Percentiles rank a stretch among this genome's conserved stretches.
Conservation (phyloP, 2,888 invertebrate species). For the Nymphalis urticae region DNA sequence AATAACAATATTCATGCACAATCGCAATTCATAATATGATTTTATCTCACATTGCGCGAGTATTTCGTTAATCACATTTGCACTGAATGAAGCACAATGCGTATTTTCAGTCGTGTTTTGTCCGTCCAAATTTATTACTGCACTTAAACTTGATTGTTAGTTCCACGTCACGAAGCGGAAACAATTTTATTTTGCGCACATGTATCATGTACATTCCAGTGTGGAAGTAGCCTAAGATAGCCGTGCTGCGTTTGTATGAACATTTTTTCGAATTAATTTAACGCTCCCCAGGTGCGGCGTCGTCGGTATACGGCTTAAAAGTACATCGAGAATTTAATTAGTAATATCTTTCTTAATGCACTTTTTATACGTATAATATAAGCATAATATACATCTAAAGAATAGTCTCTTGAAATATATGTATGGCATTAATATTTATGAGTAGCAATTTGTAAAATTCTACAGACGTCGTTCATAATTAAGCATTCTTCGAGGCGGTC, state of each 20-base stretch:
- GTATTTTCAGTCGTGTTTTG: conserved; percentile 44
- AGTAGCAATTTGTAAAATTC: conserved; percentile 61
- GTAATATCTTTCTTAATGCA: conserved; percentile 62
- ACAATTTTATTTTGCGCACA: conserved; percentile 41
- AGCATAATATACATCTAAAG: not conserved
- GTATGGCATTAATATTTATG: conserved; percentile 11
- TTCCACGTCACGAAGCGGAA: conserved; percentile 42
- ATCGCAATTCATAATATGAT: conserved; percentile 35
- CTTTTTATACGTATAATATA: conserved; percentile 30
- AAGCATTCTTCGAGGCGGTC: conserved; percentile 60
- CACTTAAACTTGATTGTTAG: conserved; percentile 46
- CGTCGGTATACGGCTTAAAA: conserved; percentile 64
- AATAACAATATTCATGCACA: conserved; percentile 35
- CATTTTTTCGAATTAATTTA: conserved; percentile 60
- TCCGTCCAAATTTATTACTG: conserved; percentile 43
- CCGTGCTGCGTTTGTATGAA: conserved; percentile 43
- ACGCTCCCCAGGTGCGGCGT: conserved; percentile 66
- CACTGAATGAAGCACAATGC: conserved; percentile 41
- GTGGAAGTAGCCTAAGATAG: conserved; percentile 41
- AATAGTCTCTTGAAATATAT: not conserved
- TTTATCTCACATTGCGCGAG: conserved; percentile 40
- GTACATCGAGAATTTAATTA: conserved; percentile 73
- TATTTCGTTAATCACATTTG: conserved; percentile 46
- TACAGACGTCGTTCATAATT: conserved; percentile 64
- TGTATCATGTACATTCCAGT: conserved; percentile 28